These are phyloP conservation scores for Cephalopholis sonnerati DNA, from an alignment of 2,113 vertebrate genomes.

Conservation along the genomic window DNA sequence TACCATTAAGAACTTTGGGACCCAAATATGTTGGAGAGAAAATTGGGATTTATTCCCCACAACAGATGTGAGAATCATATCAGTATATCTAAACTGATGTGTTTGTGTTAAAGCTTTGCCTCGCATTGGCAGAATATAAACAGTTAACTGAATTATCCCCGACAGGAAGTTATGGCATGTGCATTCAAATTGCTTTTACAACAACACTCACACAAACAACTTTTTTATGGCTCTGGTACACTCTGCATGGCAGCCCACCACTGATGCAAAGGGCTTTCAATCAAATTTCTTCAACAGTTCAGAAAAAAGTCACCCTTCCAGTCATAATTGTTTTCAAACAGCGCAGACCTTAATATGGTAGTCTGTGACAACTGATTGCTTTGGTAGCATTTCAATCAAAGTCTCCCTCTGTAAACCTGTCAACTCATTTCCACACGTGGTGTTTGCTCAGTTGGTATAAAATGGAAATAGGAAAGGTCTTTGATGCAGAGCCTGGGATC, in stretches of 20 bases:
- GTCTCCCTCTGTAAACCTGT: slow-evolving; percentile 27
- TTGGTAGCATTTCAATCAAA: slow-evolving; percentile 55
- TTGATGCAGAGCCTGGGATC: slow-evolving; percentile 20
- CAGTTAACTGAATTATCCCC: background rate
- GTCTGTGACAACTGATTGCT: slow-evolving; percentile 40
- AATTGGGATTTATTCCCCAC: no score
- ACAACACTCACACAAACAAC: background rate
- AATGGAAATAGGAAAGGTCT: slow-evolving; percentile 28
- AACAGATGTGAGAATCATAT: no score
- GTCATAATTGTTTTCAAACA: slow-evolving; percentile 42
- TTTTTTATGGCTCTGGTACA: background rate
- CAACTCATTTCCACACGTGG: slow-evolving; percentile 35
- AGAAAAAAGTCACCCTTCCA: slow-evolving; percentile 38
- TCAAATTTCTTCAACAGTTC: slow-evolving; percentile 45
- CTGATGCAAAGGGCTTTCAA: slow-evolving; percentile 19
- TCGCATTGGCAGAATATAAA: background rate
- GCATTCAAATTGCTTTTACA: slow-evolving; percentile 26
- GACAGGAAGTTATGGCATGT: background rate
- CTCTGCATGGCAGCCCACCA: background rate
- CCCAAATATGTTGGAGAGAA: no score
- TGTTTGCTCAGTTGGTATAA: slow-evolving; percentile 2
- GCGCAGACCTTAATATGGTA: slow-evolving; percentile 12
- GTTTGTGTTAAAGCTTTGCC: background rate
- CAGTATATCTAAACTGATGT: no score
- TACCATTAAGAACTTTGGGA: no score